Base-by-base conservation (phyloP, 1,140 invertebrate species). In the Achroia grisella region DNA sequence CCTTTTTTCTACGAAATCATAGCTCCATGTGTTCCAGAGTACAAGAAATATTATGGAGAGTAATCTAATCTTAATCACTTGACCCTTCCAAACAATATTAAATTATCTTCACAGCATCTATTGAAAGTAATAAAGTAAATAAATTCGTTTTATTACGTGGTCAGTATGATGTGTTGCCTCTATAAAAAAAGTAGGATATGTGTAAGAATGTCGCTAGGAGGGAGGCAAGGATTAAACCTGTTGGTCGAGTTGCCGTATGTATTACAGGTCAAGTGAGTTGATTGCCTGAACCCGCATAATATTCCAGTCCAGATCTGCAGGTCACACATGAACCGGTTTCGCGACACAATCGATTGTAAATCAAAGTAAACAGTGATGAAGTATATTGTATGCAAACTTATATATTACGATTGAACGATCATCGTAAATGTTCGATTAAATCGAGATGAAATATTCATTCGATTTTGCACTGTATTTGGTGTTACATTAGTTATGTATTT, bases 1-100 rank as follows among this genome's bases (percentile, higher is more conserved):
- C 75, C 65, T 15, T 51, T 78, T 27, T 84, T 59, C 48, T 84
- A 80, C 34, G 80, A 84, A 71, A 61, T 84, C 2, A 72, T 81
- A 34, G 57, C 63, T 4, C 80, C 80, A 1, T 77, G 69, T 48
- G 58, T 63, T 6, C 35, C 28, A 4, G 62, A 72, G 43, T 83
- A 68, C 41, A 58, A 59, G 42, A 56, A 52, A 45, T 35, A 69
- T 35, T 71, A 72, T 39, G 46, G 46, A 32, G 43, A 55, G 31
- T 52, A 61, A 33, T 67, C 57, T 44, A 15, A 37, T 15, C 14
- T 37, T 10, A 37, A 6, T 3, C 6, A 23, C 17, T 23, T 23
- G 17, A 23, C 17, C 2, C 6, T 23, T 2, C 15, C 17, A 37
- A 37, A 37, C 14, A 14, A 37, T 17, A 15, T 37, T 37, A 13